phyloP scores from a whole-genome alignment of 2,888 invertebrate genomes.

The Ichneumon xanthorius region DNA sequence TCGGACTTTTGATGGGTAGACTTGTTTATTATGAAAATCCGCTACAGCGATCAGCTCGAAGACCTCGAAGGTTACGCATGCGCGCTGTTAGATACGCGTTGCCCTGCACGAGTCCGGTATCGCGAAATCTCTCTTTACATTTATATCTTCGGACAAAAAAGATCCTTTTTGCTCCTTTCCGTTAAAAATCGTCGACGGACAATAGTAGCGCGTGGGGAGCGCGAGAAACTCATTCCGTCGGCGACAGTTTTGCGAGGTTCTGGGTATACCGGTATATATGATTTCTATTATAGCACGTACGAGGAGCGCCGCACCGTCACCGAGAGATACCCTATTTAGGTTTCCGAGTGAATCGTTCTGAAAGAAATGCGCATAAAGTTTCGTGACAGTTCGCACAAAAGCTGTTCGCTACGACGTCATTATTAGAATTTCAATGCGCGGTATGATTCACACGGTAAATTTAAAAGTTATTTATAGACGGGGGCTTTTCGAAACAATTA shows the following conservation, averaged over 20 bases:
- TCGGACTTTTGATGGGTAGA: not conserved
- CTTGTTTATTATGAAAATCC: conserved; percentile 26
- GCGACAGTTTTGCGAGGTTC: too few species aligned
- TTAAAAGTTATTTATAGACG: not conserved
- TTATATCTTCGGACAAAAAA: not conserved
- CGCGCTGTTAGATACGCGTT: not conserved
- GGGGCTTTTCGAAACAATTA: too few species aligned
- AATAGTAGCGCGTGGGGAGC: not conserved
- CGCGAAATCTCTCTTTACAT: not conserved
- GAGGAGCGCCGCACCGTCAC: not conserved
- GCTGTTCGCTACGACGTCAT: conserved; percentile 23
- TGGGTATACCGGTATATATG: not conserved
- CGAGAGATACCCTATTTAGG: not conserved
- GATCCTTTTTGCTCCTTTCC: not conserved
- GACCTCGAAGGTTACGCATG: not conserved
- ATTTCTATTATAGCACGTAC: conserved; percentile 1
- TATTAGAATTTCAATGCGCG: not conserved
- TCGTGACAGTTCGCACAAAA: conserved; percentile 1
- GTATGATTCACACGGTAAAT: not conserved
- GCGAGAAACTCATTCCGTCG: not conserved
- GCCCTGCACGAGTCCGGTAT: not conserved
- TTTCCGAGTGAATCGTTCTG: not conserved
- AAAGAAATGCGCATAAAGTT: not conserved
- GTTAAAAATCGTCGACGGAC: not conserved
- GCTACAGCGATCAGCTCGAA: not conserved